Conservation (phyloP, 2,888 invertebrate species). For the Calameuta filiformis region DNA sequence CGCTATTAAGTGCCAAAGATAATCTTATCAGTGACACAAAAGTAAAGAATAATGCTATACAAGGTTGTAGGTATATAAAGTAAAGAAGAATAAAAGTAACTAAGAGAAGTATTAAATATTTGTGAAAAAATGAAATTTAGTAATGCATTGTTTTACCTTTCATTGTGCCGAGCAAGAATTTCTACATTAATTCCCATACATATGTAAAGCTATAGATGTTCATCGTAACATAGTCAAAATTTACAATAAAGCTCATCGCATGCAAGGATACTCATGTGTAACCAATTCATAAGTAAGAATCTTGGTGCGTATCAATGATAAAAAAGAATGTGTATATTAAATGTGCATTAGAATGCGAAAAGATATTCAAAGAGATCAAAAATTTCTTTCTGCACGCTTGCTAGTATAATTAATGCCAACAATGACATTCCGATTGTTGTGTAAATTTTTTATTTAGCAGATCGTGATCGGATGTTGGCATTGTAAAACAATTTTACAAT, state of each 20-base stretch:
- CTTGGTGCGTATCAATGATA: neutral
- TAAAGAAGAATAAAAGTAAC: neutral
- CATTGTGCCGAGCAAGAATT: neutral
- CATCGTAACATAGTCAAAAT: neutral
- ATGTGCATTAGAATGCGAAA: neutral
- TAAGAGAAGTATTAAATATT: neutral
- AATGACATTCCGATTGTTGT: neutral
- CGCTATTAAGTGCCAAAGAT: slow-evolving; percentile 36
- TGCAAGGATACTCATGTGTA: neutral
- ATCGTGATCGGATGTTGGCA: slow-evolving; percentile 17
- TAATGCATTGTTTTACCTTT: neutral
- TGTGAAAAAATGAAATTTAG: neutral
- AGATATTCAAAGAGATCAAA: neutral
- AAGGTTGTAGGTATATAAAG: neutral
- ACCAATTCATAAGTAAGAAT: neutral
- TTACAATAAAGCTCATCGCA: neutral
- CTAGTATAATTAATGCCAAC: neutral
- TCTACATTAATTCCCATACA: neutral
- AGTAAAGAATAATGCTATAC: neutral
- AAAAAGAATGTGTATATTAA: neutral
- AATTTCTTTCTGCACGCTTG: neutral
- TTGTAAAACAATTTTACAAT: slow-evolving; percentile 29
- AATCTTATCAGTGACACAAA: neutral
- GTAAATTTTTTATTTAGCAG: slow-evolving; percentile 23
- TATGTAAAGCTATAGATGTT: neutral